Base-by-base conservation (phyloP, 2,797 vertebrate genomes). In the Zalophus californianus region DNA sequence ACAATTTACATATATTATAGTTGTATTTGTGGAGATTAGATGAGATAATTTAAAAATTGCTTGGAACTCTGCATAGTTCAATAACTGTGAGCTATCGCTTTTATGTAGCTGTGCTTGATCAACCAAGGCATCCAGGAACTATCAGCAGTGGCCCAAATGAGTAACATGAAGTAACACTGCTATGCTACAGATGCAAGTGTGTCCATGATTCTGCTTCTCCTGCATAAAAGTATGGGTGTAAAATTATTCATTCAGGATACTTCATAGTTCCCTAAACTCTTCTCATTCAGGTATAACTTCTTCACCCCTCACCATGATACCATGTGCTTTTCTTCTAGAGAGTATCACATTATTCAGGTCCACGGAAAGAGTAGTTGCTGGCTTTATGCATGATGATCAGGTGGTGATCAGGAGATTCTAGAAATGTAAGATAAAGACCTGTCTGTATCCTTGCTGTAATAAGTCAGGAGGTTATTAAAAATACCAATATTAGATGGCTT, bases 71-170 rank as follows among this genome's bases (percentile, higher is more conserved):
- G 25, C 23, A 75, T 68, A 41, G n/a, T 15, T 83, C 50, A 78
- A n/a, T 68, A 93, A 79, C 27, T 56, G 7, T 80, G 6, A 84
- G 8, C 38, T 92, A 25, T 78, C 80, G 87, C 85, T 96, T 94
- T 93, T 86, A 50, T 64, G 18, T 78, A 64, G 54, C 23, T 58
- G 41, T 23, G 20, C 21, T 79, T 96, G 23, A 68, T 92, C 60
- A 84, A 50, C 52, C 27, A 86, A 54, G 25, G 18, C n/a, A 82
- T 92, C 16, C 29, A 80, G 56, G 32, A 35, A n/a, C 29, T 2
- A 4, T 50, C 7, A 92, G 25, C 64, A 70, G 1, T 92, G 15
- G 7, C 20, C 18, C 90, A 62, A 54, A n/a, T 87, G 20, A 38
- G 15, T 66, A 23, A 68, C 77, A 3, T 80, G 29, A 32, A 70